Percentiles rank a stretch among this genome's conserved stretches.
These are phyloP conservation scores for Matsumurasca onukii DNA, from an alignment of 1,140 invertebrate species.

Conservation along the genomic window DNA sequence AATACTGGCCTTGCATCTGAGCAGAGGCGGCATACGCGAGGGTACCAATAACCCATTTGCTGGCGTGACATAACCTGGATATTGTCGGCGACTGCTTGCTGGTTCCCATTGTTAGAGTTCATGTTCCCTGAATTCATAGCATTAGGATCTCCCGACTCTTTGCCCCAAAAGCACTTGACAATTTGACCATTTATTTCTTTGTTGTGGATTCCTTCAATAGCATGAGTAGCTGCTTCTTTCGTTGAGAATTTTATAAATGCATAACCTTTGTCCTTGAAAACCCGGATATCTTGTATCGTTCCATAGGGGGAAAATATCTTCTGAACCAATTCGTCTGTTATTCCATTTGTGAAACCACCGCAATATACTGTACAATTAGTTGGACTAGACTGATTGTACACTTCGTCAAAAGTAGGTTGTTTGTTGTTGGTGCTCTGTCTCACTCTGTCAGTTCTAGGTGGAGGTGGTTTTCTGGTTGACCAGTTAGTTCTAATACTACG, in stretches of 20 bases:
- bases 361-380: conserved; percentile 99
- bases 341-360: conserved; percentile 90
- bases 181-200: conserved; percentile 94
- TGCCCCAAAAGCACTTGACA: conserved; percentile 99
- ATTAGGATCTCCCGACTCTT: conserved; percentile 81
- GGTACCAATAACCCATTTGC: conserved; percentile 82
- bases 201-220: conserved; percentile 96
- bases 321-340: conserved; percentile 94
- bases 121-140: conserved; percentile 53
- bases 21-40: conserved; percentile 59
- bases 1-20: conserved; percentile 65
- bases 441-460: conserved; percentile 58
- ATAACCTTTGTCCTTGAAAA: conserved; percentile 99
- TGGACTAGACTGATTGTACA: conserved; percentile 96
- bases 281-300: conserved; percentile 93
- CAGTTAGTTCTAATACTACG: conserved; percentile 98
- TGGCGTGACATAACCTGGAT: conserved; percentile 64
- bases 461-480: conserved; percentile 95
- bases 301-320: conserved; percentile 94
- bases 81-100: conserved; percentile 53
- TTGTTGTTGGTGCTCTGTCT: conserved; percentile 51
- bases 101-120: conserved; percentile 55
- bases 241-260: conserved; percentile 98
- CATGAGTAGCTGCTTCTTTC: conserved; percentile 95
- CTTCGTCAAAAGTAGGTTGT: conserved; percentile 67